Evolutionary conservation across 2,797 vertebrate genomes (phyloP).

Genomic region (Pseudochaenichthys georgianus): DNA sequence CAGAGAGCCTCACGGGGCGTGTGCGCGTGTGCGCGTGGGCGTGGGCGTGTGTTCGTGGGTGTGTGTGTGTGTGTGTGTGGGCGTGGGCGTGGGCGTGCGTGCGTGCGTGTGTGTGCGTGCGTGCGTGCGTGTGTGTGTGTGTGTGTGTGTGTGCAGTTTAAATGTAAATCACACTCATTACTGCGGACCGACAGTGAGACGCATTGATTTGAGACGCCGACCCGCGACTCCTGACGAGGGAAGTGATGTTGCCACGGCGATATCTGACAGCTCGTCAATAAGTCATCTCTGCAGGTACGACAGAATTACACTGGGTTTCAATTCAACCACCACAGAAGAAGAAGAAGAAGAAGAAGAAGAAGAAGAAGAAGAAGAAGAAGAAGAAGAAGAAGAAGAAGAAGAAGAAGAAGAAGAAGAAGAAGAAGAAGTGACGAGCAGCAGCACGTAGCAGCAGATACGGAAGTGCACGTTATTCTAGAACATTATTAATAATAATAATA

Average conservation of each 20-base stretch:
- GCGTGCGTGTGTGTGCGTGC: too few relatives aligned
- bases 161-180: neutral
- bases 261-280: constrained; percentile 55
- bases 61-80: neutral
- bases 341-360: too few relatives aligned
- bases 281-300: constrained; percentile 44
- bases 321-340: neutral
- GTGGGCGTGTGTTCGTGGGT: neutral
- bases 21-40: constrained; percentile 23
- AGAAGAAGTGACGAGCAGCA: neutral
- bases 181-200: constrained; percentile 8
- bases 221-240: constrained; percentile 37
- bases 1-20: too few relatives aligned
- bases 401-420: constrained; percentile 3
- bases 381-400: constrained; percentile 9
- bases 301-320: neutral
- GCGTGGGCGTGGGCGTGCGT: too few relatives aligned
- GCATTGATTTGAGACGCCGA: constrained; percentile 25
- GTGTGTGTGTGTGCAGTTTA: neutral
- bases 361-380: neutral
- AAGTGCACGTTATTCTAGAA: too few relatives aligned
- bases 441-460: rapidly evolving
- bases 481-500: too few relatives aligned
- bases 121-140: neutral
- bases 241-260: constrained; percentile 49